Base-by-base conservation (phyloP, 2,888 invertebrate genomes). In the Pseudococcus longispinus region DNA sequence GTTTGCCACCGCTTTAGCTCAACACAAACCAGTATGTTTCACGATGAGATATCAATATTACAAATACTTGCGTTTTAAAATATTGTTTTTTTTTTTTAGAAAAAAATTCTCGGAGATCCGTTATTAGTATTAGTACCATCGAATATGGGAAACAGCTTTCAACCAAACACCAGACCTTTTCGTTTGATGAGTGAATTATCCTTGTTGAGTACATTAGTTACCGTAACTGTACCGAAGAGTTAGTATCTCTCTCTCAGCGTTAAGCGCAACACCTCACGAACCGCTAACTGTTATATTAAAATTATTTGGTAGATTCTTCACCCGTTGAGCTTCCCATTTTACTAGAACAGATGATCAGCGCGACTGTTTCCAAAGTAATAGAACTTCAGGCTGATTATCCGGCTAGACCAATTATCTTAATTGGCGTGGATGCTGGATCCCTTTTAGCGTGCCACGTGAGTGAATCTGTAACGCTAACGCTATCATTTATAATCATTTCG, bases 391-490 rank as follows among this genome's bases (percentile, higher is more conserved):
- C 91, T 5, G 94, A 94, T 88, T 93, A 93, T 90, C 93, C 94
- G 3, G 93, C 93, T 74, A 92, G 94, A 88, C 94, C 94, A 65
- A 93, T 96, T 32, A 93, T 96, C 88, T 91, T 96, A n/a, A 91
- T 95, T 87, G 96, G 96, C 13, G 94, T 95, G 90, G 94, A 95
- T 90, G 93, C 94, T 46, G 95, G 95, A n/a, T 93, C 95, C 20
- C 92, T 95, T 0, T 91, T 96, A 65, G 95, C 96, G 1, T 92
- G 94, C 89, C 95, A 95, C 91, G 93, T 93, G 90, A 89, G 70
- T 84, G 23, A 60, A 60, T 23, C 5, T 55, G 4, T 0, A 55
- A n/a, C 46, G 15, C 3, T 0, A 55, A n/a, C 46, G 15, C 3
- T 11, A 46, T 3, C 15, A 3, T 8, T 46, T 37, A 9, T 0